Conservation (phyloP, 2,797 vertebrate species). For the Acanthurus lineatus region DNA sequence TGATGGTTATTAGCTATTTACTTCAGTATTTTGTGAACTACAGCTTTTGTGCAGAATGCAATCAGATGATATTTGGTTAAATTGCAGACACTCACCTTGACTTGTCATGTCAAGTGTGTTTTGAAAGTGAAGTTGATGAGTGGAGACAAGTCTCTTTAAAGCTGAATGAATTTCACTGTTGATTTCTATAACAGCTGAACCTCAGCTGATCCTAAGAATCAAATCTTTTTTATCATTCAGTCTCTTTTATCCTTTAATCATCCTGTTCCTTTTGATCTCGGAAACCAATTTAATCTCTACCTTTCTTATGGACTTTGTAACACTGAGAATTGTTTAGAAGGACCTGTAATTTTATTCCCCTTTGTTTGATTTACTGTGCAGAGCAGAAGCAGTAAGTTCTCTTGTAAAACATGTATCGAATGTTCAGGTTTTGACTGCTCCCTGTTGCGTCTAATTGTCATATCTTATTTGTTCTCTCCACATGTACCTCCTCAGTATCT, state of each 20-base stretch:
- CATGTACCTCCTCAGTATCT: background rate
- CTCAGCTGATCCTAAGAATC: constrained; percentile 12
- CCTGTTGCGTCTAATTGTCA: background rate
- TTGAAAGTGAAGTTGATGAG: constrained; percentile 6
- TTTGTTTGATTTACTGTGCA: constrained; percentile 9
- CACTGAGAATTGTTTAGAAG: constrained; percentile 6
- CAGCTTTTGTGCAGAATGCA: background rate
- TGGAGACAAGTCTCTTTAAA: background rate
- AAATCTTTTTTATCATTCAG: constrained; percentile 49
- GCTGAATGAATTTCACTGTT: background rate
- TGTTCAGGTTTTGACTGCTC: background rate
- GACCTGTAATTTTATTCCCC: constrained; percentile 8
- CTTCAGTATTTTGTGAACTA: background rate
- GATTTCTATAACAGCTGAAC: constrained; percentile 20
- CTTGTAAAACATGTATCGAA: constrained; percentile 11
- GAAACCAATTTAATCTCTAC: constrained; percentile 36
- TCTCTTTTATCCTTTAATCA: constrained; percentile 57
- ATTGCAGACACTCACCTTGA: background rate
- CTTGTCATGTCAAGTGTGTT: constrained; percentile 4
- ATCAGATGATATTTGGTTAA: background rate
- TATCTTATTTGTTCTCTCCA: background rate
- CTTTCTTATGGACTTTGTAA: constrained; percentile 23
- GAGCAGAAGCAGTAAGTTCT: background rate
- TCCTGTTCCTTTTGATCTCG: constrained; percentile 47
- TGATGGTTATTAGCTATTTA: background rate